Evolutionary conservation across 1,140 invertebrate genomes (phyloP), one percentile per base, ranked within the genome.

Genomic region (Polypedilum pembai): DNA sequence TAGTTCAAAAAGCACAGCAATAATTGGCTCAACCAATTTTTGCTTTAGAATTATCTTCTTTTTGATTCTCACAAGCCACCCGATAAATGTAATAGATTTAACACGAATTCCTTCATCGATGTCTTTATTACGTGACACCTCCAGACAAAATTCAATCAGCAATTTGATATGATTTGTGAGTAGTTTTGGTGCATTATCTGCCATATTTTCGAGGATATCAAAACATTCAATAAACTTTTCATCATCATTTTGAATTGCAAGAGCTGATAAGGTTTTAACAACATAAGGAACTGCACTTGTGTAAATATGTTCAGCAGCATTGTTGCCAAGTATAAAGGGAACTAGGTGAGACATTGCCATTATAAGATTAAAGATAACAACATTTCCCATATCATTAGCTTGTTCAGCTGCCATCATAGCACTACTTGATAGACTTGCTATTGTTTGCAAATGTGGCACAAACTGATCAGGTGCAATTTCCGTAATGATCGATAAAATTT

Each of bases 21-120:
- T 82, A 21, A 92, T 91, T 1, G 90, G 89, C 72, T 88, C 85
- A 20, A 92, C 83, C 8, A 93, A 79, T 79, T 92, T 91, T 75
- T 90, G 85, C 78, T 93, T 93, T 18, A 91, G 80, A 33, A 94
- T 85, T 1, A 86, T 84, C 82, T 92, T 92, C 79, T 91, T 92
- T 79, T 92, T 92, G 0, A 87, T 80, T 73, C 85, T 84, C 1
- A 86, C 85, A 10, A 93, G 78, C 78, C 85, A 87, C 0, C 88
- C 86, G 63, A 94, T 83, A 74, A 91, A 87, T 73, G 83, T 83
- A 15, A 93, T 84, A 10, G 89, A 87, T 83, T 90, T 90, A 10
- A 90, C 84, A 80, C 89, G 85, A 8, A 92, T 80, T 10, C 82
- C 80, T 76, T 87, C 86, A 12, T 86, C 86, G 5, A 88, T 79